These are phyloP conservation scores for Carapus acus DNA, from an alignment of 2,797 vertebrate genomes.

Conservation along the genomic window DNA sequence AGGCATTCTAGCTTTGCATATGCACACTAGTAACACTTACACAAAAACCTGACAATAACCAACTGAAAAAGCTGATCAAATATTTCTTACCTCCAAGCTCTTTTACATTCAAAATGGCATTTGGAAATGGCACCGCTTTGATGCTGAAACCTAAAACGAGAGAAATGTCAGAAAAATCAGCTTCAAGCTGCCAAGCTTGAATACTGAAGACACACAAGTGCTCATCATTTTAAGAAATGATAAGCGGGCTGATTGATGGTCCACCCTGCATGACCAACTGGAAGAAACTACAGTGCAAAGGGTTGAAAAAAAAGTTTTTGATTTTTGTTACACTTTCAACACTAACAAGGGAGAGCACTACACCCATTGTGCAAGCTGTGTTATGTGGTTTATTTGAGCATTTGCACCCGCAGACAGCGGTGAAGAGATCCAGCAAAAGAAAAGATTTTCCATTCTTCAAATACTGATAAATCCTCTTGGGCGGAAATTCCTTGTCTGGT, in stretches of 20 bases:
- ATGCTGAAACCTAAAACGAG: constrained; percentile 91
- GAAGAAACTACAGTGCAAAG: constrained; percentile 44
- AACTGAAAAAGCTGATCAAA: neutral
- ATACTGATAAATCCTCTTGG: constrained; percentile 30
- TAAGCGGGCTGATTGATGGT: too few relatives aligned
- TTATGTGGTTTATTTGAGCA: constrained; percentile 47
- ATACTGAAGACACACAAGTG: too few relatives aligned
- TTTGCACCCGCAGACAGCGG: constrained; percentile 25
- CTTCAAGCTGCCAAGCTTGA: too few relatives aligned
- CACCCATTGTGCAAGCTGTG: constrained; percentile 35
- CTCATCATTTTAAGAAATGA: too few relatives aligned
- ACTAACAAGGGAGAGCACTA: constrained; percentile 19
- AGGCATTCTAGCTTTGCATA: too few relatives aligned
- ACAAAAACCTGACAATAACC: too few relatives aligned
- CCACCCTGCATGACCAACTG: too few relatives aligned
- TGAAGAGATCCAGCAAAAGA: constrained; percentile 31
- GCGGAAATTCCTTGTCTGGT: constrained; percentile 31
- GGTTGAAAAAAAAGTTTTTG: constrained; percentile 25
- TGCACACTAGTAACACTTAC: too few relatives aligned
- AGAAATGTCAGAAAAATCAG: constrained; percentile 50
- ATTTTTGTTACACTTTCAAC: too few relatives aligned
- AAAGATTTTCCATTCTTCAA: constrained; percentile 38
- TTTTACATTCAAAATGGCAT: constrained; percentile 96
- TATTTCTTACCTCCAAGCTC: constrained; percentile 93
- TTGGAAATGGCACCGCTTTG: constrained; percentile 97